Evolutionary conservation across 2,113 vertebrate genomes (phyloP).

Genomic region (Atlantisia rogersi): DNA sequence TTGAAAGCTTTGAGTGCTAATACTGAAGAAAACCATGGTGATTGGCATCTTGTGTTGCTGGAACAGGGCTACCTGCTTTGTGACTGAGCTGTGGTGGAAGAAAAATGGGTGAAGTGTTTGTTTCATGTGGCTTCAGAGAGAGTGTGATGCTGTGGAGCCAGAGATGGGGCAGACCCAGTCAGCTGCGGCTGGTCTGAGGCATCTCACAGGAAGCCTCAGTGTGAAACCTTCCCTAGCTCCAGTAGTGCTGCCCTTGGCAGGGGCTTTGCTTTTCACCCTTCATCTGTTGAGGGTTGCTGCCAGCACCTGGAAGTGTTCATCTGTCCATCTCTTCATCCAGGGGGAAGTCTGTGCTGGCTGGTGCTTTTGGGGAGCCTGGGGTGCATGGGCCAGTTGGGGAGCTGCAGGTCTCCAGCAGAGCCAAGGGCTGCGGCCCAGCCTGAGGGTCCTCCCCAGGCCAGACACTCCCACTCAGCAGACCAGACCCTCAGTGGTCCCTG

Average conservation of each 20-base stretch:
- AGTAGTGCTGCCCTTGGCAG: not conserved
- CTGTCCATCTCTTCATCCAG: not conserved
- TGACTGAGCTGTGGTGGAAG: not conserved
- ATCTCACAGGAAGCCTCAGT: not conserved
- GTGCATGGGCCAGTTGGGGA: rapidly evolving
- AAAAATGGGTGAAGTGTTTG: not conserved
- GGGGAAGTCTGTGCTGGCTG: not conserved
- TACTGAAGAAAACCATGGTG: not conserved
- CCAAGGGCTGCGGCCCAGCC: not conserved
- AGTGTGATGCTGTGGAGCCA: not conserved
- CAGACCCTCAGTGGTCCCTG: not conserved
- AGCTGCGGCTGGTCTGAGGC: not conserved
- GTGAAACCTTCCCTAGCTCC: not conserved
- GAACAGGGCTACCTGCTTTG: not conserved
- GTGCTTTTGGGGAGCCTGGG: not conserved
- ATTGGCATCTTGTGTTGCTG: not conserved
- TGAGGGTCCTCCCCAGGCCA: not conserved
- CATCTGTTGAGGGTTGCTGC: not conserved
- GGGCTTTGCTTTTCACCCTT: not conserved
- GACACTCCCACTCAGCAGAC: not conserved
- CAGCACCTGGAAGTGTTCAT: not conserved
- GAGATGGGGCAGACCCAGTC: not conserved
- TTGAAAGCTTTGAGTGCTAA: not conserved
- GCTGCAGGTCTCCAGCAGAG: not conserved
- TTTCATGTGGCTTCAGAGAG: rapidly evolving